Evolutionary conservation across 2,888 invertebrate genomes (phyloP), one percentile per base, ranked within the genome.

Genomic region (Agonopterix arenella): DNA sequence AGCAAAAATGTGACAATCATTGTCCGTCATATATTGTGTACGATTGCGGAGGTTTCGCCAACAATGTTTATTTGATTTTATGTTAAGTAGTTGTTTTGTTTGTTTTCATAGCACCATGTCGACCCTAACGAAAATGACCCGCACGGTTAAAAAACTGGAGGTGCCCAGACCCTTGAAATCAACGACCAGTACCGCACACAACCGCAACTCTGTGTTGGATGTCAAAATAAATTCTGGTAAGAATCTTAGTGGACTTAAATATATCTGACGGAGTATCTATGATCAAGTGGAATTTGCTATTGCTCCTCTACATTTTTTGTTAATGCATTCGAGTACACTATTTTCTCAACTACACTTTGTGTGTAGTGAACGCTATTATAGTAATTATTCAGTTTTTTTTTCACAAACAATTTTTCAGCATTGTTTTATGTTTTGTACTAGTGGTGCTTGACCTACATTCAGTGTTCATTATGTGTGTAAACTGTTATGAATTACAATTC

Each of bases 61-160:
- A 51, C 47, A 28, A 11, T 18, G 28, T 28, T 44, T 16, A 45
- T 9, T 43, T 37, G 36, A 11, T 38, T 11, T 44, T 1, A 2
- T 10, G 47, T 47, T 45, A n/a, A n/a, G n/a, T n/a, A 4, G 46
- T 37, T 47, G 18, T 50, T 49, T 28, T 47, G 10, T 50, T 45
- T 50, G 36, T 47, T 49, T 53, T 48, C 11, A 46, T 67, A 85
- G 84, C 85, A 88, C 83, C 80, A 90, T 89, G 90, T 88, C 90
- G 86, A 89, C 90, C 83, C 79, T 86, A 76, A 89, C 89, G 86
- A 92, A 92, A 90, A 90, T 92, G 84, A 91, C 92, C 82, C 91
- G 93, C 82, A 91, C 92, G 68, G 91, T 92, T 54, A 93, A 93
- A 82, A 93, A 93, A 86, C 89, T 94, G 66, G 94, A 94, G 84